Conservation (phyloP, 92 coral and sea anemone genomes). For the Epizoanthus fatuus region DNA sequence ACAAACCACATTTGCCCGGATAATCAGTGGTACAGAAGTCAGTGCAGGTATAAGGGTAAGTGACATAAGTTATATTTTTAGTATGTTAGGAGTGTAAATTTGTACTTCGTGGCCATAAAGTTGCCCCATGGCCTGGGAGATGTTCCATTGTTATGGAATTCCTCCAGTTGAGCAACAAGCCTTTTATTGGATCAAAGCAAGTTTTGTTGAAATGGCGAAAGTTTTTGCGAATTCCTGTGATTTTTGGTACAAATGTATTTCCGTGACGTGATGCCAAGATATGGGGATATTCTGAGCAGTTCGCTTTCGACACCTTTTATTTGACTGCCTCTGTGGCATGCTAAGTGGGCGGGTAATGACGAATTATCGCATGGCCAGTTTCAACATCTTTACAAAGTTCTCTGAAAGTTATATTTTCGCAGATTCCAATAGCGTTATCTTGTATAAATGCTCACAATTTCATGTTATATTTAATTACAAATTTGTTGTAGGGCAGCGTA, state of each 20-base stretch:
- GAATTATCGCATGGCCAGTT: neutral
- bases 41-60: slow-evolving; percentile 38
- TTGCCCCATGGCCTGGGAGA: slow-evolving; percentile 4
- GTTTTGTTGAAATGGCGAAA: neutral
- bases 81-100: neutral
- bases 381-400: neutral
- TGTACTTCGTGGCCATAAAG: neutral
- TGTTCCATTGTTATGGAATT: neutral
- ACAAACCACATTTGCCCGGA: slow-evolving; percentile 2
- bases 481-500: too few species aligned
- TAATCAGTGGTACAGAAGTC: slow-evolving; percentile 24
- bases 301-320: too few species aligned
- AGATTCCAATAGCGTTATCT: neutral
- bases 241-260: too few species aligned
- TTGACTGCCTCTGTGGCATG: neutral
- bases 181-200: neutral
- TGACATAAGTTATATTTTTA: neutral
- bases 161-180: neutral
- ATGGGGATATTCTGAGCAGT: too few species aligned
- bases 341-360: neutral
- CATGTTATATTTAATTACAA: too few species aligned
- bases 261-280: too few species aligned
- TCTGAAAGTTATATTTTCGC: neutral
- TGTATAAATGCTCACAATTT: neutral
- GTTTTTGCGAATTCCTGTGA: neutral